Percentiles rank a stretch among this genome's conserved stretches.
Evolutionary conservation across 1,140 invertebrate genomes (phyloP).

Genomic region (Ostrea edulis): DNA sequence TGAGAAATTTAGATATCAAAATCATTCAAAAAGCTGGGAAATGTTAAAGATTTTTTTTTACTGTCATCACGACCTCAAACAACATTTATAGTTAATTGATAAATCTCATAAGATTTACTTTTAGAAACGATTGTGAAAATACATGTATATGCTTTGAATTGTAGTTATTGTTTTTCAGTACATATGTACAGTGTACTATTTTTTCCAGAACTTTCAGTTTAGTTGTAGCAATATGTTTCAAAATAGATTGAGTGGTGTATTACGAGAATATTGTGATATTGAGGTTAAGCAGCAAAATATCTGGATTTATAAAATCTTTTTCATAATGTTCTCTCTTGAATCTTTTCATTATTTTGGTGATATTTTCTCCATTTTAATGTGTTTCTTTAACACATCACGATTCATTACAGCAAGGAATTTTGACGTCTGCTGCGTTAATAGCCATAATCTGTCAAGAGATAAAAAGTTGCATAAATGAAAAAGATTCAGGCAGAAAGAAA

Average conservation of each 20-base stretch:
- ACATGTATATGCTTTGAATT: too few relatives aligned
- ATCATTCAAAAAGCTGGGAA: too few relatives aligned
- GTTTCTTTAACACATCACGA: neutral
- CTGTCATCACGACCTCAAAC: too few relatives aligned
- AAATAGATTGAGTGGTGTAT: neutral
- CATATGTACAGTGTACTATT: too few relatives aligned
- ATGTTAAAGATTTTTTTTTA: too few relatives aligned
- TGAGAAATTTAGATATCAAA: too few relatives aligned
- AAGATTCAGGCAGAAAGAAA: neutral
- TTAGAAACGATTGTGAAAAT: too few relatives aligned
- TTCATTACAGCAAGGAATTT: neutral
- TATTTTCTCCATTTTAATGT: constrained; percentile 3
- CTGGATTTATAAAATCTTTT: neutral
- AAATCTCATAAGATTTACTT: too few relatives aligned
- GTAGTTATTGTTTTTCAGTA: too few relatives aligned
- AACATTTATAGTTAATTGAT: too few relatives aligned
- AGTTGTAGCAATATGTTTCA: neutral
- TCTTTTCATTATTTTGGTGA: neutral
- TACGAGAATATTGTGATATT: neutral
- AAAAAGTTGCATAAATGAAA: constrained; percentile 7
- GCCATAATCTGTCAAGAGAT: constrained; percentile 21
- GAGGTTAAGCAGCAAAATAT: neutral
- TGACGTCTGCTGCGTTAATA: constrained; percentile 20
- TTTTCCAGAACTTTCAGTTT: too few relatives aligned
- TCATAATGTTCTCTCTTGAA: neutral